Evolutionary conservation across 1,140 invertebrate species (phyloP).

Genomic region (Parasteatoda tepidariorum): DNA sequence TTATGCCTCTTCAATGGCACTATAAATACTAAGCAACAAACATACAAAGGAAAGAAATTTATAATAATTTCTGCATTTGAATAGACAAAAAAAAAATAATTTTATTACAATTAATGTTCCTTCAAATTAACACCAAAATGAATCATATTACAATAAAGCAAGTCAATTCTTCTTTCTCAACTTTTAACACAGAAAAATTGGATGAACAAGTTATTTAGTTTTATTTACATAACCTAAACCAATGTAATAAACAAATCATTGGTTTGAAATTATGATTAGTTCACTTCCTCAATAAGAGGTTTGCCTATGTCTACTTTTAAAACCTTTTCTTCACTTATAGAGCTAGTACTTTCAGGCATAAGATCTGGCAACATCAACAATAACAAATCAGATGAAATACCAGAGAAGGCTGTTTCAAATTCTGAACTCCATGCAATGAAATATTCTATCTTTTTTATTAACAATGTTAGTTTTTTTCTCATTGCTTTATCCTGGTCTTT

Average conservation of each 20-base stretch:
- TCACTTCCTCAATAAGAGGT: slow-evolving; percentile 32
- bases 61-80: too few species aligned
- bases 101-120: too few species aligned
- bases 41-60: too few species aligned
- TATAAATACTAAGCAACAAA: too few species aligned
- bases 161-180: too few species aligned
- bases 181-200: too few species aligned
- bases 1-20: too few species aligned
- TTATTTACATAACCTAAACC: not conserved
- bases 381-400: slow-evolving; percentile 28
- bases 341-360: not conserved
- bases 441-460: slow-evolving; percentile 36
- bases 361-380: slow-evolving; percentile 32
- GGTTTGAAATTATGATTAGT: slow-evolving; percentile 8
- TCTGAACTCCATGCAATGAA: slow-evolving; percentile 41
- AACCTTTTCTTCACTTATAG: not conserved
- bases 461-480: not conserved
- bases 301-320: not conserved
- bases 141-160: too few species aligned
- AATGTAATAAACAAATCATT: not conserved
- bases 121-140: too few species aligned
- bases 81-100: too few species aligned
- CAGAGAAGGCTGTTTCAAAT: not conserved
- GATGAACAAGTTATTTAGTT: too few species aligned
- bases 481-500: not conserved